A percentile compares a stretch with the other conserved stretches of the same genome.
Evolutionary conservation across 1,140 invertebrate species (phyloP).

Genomic region (Psilanteris sp.): DNA sequence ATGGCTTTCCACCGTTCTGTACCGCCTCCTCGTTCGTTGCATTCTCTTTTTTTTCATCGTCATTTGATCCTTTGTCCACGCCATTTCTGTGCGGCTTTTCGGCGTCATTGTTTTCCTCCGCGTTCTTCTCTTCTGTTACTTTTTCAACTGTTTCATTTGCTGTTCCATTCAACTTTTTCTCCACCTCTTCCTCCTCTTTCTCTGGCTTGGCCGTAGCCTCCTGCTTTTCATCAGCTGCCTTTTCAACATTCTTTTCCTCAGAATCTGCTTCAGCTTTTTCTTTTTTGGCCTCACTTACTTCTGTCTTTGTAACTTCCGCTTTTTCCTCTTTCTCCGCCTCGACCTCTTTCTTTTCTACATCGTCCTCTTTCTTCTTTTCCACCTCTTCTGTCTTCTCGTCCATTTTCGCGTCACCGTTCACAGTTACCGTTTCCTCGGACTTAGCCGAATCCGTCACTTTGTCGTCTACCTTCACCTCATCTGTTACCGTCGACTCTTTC

Average conservation of each 20-base stretch:
- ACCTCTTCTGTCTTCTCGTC: not conserved
- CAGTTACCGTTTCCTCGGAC: not conserved
- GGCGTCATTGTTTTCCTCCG: conserved; percentile 47
- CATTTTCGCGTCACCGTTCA: not conserved
- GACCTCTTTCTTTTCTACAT: not conserved
- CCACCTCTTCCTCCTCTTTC: conserved; percentile 18
- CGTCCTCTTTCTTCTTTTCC: not conserved
- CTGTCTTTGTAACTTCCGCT: not conserved
- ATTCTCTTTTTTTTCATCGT: conserved; percentile 23
- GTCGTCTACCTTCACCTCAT: too few species aligned
- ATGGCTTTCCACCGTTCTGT: conserved; percentile 67
- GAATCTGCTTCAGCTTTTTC: too few species aligned
- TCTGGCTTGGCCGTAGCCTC: too few species aligned
- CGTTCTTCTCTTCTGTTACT: conserved; percentile 25
- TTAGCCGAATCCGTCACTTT: not conserved
- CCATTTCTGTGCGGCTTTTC: conserved; percentile 72
- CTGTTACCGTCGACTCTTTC: not conserved
- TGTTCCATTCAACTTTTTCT: conserved; percentile 42
- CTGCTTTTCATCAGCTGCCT: too few species aligned
- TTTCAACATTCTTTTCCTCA: too few species aligned
- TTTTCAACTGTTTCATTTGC: not conserved
- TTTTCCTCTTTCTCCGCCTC: not conserved
- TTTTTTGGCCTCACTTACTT: conserved; percentile 12
- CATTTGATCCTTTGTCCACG: conserved; percentile 59
- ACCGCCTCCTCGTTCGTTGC: conserved; percentile 54